Conservation (phyloP, 2,888 invertebrate genomes). For the Carpatolechia fugitivella region DNA sequence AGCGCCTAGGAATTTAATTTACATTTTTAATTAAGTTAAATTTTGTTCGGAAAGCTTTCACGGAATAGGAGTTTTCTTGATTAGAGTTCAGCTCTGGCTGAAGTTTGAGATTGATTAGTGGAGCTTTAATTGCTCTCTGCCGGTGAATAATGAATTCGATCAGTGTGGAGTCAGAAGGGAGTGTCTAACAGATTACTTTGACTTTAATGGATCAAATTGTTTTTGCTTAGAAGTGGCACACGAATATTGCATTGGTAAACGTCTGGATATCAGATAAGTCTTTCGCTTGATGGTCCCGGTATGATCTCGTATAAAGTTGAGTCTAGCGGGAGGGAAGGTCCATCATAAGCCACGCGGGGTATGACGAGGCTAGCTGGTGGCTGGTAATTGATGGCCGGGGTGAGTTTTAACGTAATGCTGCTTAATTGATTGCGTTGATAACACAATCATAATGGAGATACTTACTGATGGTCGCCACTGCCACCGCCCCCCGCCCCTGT, state of each 20-base stretch:
- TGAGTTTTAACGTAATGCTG: constrained; percentile 68
- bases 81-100: constrained; percentile 77
- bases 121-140: constrained; percentile 76
- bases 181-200: constrained; percentile 59
- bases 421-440: constrained; percentile 71
- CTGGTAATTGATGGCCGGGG: constrained; percentile 63
- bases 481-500: constrained; percentile 26
- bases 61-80: constrained; percentile 79
- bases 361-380: constrained; percentile 40
- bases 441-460: constrained; percentile 57
- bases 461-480: constrained; percentile 35
- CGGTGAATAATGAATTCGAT: constrained; percentile 78
- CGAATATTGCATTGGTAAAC: background rate
- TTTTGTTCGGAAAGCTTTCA: constrained; percentile 79
- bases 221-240: constrained; percentile 22
- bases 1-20: constrained; percentile 79
- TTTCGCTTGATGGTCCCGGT: background rate
- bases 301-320: background rate
- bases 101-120: constrained; percentile 80
- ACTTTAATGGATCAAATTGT: constrained; percentile 52
- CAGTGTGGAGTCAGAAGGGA: constrained; percentile 63
- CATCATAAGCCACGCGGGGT: constrained; percentile 37
- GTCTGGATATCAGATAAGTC: background rate
- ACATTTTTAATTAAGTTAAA: constrained; percentile 80
- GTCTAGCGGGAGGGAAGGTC: constrained; percentile 30